Conservation (phyloP, 2,797 vertebrate species). For the Helarctos malayanus region DNA sequence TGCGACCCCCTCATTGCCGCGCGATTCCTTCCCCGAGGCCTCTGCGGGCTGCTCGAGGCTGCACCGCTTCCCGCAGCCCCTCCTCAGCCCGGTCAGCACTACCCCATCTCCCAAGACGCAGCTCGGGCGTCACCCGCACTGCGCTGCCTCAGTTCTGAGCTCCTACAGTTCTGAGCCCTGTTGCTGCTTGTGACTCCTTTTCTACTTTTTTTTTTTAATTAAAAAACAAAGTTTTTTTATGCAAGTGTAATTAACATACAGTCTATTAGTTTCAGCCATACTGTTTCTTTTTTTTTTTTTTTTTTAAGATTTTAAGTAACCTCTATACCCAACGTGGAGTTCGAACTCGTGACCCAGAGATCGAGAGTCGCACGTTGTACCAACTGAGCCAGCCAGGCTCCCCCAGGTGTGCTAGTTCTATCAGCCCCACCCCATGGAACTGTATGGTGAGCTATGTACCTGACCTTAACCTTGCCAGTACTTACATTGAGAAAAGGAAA, state of each 20-base stretch:
- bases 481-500: background rate
- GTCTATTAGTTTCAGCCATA: background rate
- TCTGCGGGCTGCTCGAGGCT: rapidly evolving
- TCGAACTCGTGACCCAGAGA: background rate
- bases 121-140: rapidly evolving
- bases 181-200: background rate
- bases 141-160: background rate
- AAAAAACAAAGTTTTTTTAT: background rate
- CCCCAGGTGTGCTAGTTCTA: background rate
- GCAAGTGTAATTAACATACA: background rate
- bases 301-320: background rate
- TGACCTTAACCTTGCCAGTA: background rate
- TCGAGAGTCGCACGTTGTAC: background rate
- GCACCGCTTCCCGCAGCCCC: rapidly evolving
- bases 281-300: background rate
- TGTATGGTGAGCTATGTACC: rapidly evolving
- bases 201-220: background rate
- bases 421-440: background rate
- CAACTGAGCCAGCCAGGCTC: background rate
- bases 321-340: background rate
- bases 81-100: rapidly evolving
- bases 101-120: background rate
- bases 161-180: background rate
- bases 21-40: background rate
- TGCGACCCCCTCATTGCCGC: background rate